Conservation (phyloP, 2,888 invertebrate species). For the Laspeyria flexula region DNA sequence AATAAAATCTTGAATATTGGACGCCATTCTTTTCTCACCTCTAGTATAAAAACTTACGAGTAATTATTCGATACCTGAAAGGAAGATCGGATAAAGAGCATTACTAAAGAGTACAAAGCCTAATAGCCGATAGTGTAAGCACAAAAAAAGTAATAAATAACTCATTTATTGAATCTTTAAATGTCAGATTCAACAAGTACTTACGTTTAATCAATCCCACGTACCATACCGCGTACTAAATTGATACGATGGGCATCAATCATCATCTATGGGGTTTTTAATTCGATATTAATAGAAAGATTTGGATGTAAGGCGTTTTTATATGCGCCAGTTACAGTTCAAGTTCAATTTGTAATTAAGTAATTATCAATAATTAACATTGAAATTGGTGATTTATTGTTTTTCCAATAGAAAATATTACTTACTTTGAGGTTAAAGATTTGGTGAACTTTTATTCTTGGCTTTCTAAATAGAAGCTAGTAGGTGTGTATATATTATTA, state of each 20-base stretch:
- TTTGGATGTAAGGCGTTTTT: constrained; percentile 12
- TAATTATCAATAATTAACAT: not conserved
- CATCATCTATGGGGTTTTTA: constrained; percentile 44
- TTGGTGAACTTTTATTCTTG: no score
- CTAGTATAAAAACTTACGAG: no score
- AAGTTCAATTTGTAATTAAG: constrained; percentile 14
- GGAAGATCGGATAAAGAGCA: no score
- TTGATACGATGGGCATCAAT: constrained; percentile 55
- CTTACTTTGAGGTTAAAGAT: no score
- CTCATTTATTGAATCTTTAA: constrained; percentile 25
- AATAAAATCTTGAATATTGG: no score
- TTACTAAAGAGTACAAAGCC: not conserved
- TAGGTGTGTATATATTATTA: no score
- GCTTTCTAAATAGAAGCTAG: no score
- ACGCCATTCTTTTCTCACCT: no score
- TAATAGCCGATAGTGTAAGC: constrained; percentile 1
- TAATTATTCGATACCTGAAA: no score
- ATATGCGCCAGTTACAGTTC: not conserved
- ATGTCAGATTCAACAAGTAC: constrained; percentile 21
- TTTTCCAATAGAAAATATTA: not conserved
- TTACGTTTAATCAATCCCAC: constrained; percentile 25
- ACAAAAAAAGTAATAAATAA: constrained; percentile 32
- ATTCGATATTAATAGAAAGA: constrained; percentile 26
- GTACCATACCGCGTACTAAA: constrained; percentile 32
- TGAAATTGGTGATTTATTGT: constrained; percentile 1